Base-by-base conservation (phyloP, 2,888 invertebrate genomes). In the Brachyptera risi region DNA sequence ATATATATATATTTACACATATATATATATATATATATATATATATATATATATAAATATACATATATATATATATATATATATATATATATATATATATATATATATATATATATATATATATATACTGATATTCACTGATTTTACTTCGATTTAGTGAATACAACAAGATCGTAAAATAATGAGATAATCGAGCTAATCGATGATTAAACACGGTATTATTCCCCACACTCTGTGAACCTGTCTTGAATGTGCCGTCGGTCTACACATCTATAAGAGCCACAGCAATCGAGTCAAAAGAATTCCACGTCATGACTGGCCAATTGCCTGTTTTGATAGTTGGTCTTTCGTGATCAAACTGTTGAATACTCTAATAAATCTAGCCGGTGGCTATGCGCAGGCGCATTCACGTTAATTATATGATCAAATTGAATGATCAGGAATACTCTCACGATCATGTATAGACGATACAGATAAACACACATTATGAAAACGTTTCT, bases 401-500 rank as follows among this genome's bases (percentile, higher is more conserved):
- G 37, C 19, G 47, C 24, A 31, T 47, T 21, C 47, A 31, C 31
- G 31, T 7, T 31, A 31, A 31, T 31, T 31, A 31, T 31, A 31
- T 31, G 31, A 31, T 31, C 31, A 31, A 31, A 54, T 54, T 37
- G 37, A 54, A 54, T 37, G 54, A 54, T 54, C 54, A 19, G 35
- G 35, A 4, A 17, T 3, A 11, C 37, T 54, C 54, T 54, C 54
- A 54, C 54, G 54, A 54, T 17, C 37, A 11, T 11, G 17, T 27
- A n/a, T n/a, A 27, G 15, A 40, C 4, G 13, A n/a, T 31, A n/a
- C 19, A 17, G 11, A 21, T 37, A 54, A 17, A 37, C 23, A 54
- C 54, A 54, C 37, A 37, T 35, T 37, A 4, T 11, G 35, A 35
- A 54, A 54, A 54, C 54, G 54, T 11, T 54, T 21, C 54, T 54